Evolutionary conservation across 2,888 invertebrate species (phyloP), one percentile per base, ranked within the genome.

Genomic region (Diabrotica balteata): DNA sequence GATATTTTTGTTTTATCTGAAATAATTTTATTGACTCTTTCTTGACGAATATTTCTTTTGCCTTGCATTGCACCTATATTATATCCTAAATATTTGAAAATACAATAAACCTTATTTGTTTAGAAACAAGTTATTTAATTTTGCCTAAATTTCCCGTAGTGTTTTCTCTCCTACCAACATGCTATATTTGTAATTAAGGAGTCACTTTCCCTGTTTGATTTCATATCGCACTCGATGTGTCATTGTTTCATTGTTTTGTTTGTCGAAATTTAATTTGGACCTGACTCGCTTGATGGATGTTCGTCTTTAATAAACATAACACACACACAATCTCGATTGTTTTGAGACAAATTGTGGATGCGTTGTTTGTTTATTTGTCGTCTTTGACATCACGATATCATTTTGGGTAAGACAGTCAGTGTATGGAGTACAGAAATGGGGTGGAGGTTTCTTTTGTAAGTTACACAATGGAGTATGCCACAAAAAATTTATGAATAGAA

Each of bases 201-300:
- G 68, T 63, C 63, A 61, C 67, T 59, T 71, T 69, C 63, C 63
- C 57, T 59, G 63, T 71, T 64, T 69, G 59, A 73, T 70, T 72
- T 65, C 66, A 63, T 64, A 65, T 69, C 52, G 55, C 42, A 59
- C 66, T 64, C 58, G 68, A 70, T 66, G 61, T 63, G 58, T 69
- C 71, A 68, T 69, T 70, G 68, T 64, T 61, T 69, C 73, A 66
- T 55, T 68, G 68, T 68, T 70, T 73, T 72, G 73, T 70, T 70
- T 63, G 63, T 52, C 10, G 62, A 70, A 73, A 69, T 68, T 72
- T 72, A 70, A 73, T 72, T 73, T 74, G 62, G 61, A 61, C 47
- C 54, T 45, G 52, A 49, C 52, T 43, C 51, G 55, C 59, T 64
- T 55, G 63, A 64, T 68, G 59, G 47, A 59, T 63, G 63, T 59